phyloP scores from a whole-genome alignment of 2,888 invertebrate species.

The Teleogryllus oceanicus region DNA sequence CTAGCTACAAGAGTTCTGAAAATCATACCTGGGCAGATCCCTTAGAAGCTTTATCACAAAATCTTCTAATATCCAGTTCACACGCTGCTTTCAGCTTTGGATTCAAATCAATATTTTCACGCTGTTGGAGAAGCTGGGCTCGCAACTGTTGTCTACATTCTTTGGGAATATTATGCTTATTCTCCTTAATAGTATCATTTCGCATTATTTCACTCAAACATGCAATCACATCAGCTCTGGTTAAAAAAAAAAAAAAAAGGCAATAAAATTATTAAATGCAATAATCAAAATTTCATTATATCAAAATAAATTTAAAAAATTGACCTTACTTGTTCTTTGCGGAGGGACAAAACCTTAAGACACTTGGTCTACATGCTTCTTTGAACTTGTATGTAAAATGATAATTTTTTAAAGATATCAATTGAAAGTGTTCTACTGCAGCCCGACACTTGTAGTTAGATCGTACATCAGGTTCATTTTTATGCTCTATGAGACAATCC shows the following conservation, averaged over 20 bases:
- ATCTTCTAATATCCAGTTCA: constrained; percentile 67
- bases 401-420: constrained; percentile 89
- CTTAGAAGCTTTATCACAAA: constrained; percentile 65
- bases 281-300: not conserved
- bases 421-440: constrained; percentile 95
- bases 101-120: constrained; percentile 84
- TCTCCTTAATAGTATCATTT: constrained; percentile 75
- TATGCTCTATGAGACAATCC: constrained; percentile 89
- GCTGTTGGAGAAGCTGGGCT: constrained; percentile 86
- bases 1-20: not conserved
- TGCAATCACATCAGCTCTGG: constrained; percentile 65
- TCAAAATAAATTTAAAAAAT: not conserved
- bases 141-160: constrained; percentile 88
- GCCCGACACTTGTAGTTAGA: constrained; percentile 80
- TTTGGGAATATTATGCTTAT: constrained; percentile 75
- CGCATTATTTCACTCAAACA: constrained; percentile 88
- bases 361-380: constrained; percentile 83
- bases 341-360: constrained; percentile 56
- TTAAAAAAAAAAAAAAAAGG: not conserved
- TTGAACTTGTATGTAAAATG: constrained; percentile 93
- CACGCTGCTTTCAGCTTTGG: constrained; percentile 81
- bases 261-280: not conserved
- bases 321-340: constrained; percentile 46
- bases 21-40: constrained; percentile 59
- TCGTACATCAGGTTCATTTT: constrained; percentile 79